These are phyloP conservation scores for Eubucco bourcierii DNA, from an alignment of 2,113 vertebrate species.

Conservation along the genomic window DNA sequence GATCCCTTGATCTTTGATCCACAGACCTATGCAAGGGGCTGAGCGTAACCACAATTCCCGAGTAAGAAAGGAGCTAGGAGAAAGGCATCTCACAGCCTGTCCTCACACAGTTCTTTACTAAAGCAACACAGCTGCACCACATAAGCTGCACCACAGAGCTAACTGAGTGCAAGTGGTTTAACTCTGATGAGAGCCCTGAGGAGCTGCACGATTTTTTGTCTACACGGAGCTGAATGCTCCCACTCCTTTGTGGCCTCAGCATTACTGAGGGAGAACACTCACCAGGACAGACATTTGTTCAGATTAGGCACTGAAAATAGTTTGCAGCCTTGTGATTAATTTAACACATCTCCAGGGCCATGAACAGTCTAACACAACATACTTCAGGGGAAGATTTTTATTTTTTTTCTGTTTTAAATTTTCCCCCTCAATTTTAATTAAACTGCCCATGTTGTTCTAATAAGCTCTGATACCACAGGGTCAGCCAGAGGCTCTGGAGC, in stretches of 20 bases:
- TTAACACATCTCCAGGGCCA: background rate
- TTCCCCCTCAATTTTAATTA: background rate
- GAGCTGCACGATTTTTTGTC: background rate
- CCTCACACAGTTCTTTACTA: background rate
- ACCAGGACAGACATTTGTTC: background rate
- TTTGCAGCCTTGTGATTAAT: background rate
- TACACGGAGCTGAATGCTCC: background rate
- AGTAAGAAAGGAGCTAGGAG: accelerated
- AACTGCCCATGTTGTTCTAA: background rate
- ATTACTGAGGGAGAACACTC: background rate
- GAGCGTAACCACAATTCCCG: background rate
- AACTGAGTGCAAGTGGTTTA: background rate
- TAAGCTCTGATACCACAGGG: background rate
- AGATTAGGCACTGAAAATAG: background rate
- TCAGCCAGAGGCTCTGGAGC: background rate
- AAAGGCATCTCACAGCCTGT: background rate
- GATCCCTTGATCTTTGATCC: background rate
- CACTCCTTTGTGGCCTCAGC: background rate
- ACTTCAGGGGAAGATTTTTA: background rate
- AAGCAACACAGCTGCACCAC: background rate
- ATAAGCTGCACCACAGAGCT: background rate
- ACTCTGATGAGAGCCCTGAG: background rate
- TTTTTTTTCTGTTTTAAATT: background rate
- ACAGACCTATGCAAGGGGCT: background rate
- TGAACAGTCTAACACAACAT: background rate